Percentiles rank a stretch among this genome's conserved stretches.
Evolutionary conservation across 2,888 invertebrate genomes (phyloP).

Genomic region (Girardia tigrina): DNA sequence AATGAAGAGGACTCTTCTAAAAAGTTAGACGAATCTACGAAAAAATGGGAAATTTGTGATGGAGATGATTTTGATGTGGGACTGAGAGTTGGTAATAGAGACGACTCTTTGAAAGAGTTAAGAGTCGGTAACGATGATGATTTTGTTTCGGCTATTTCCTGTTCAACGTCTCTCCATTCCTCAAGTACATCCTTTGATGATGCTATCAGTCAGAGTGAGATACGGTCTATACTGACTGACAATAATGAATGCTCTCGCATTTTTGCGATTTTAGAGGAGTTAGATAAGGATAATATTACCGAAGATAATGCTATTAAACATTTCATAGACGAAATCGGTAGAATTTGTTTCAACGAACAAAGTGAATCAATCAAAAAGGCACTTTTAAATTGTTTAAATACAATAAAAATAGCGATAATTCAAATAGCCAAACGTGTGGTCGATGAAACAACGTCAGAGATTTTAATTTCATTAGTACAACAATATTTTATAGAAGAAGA

Average conservation of each 20-base stretch:
- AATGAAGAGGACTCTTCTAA: no score
- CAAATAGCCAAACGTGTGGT: not conserved
- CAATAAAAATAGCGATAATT: not conserved
- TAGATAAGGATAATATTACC: not conserved
- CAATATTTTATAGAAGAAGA: not conserved
- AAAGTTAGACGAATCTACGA: no score
- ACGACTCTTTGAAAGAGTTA: no score
- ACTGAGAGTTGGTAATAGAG: no score
- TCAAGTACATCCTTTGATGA: not conserved
- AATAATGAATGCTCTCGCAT: not conserved
- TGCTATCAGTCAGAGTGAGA: not conserved
- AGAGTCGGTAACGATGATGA: not conserved
- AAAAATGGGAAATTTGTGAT: no score
- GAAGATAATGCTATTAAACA: not conserved
- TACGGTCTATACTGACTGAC: not conserved
- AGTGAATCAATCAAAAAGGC: not conserved
- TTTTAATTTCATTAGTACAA: not conserved
- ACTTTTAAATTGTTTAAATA: not conserved
- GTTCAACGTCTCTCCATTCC: not conserved
- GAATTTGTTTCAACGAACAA: not conserved
- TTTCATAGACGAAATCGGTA: conserved; percentile 1
- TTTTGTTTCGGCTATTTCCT: not conserved
- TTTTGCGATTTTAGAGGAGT: not conserved
- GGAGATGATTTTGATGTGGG: no score
- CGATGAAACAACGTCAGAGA: not conserved